Conservation (phyloP, 2,797 vertebrate genomes). For the Nannoperca australis region DNA sequence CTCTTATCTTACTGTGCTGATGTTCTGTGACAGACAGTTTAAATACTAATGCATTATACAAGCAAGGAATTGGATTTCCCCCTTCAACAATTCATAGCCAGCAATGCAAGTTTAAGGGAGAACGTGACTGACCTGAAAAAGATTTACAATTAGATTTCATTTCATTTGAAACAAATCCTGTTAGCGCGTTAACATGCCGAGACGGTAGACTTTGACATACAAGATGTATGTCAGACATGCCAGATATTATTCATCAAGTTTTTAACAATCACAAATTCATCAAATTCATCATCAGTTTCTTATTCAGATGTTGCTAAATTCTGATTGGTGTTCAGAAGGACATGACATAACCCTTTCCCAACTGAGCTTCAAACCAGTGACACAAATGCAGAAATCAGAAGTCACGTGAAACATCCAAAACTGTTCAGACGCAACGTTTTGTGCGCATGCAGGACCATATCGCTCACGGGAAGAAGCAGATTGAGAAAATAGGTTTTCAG, state of each 20-base stretch:
- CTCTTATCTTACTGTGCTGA: constrained; percentile 50
- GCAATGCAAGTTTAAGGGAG: constrained; percentile 29
- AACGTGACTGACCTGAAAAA: constrained; percentile 41
- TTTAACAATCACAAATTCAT: neutral
- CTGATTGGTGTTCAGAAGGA: too few relatives aligned
- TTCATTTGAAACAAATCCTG: neutral
- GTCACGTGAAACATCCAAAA: too few relatives aligned
- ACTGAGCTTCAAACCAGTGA: too few relatives aligned
- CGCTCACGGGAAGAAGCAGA: neutral
- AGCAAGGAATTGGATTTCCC: constrained; percentile 53
- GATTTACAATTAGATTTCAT: constrained; percentile 50
- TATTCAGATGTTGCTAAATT: neutral
- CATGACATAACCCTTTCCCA: too few relatives aligned
- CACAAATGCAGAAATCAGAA: too few relatives aligned
- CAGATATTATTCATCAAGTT: neutral
- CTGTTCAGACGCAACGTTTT: too few relatives aligned
- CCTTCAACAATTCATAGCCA: constrained; percentile 24
- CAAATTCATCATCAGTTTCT: too few relatives aligned
- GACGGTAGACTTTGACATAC: neutral
- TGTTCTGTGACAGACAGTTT: constrained; percentile 64
- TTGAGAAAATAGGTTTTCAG: neutral
- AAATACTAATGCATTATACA: constrained; percentile 67
- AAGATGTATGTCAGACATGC: too few relatives aligned
- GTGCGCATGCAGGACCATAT: too few relatives aligned
- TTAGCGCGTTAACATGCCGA: neutral